Percentiles rank a stretch among this genome's conserved stretches.
These are phyloP conservation scores for Cynopterus brachyotis DNA, from an alignment of 2,113 vertebrate genomes.

Conservation along the genomic window DNA sequence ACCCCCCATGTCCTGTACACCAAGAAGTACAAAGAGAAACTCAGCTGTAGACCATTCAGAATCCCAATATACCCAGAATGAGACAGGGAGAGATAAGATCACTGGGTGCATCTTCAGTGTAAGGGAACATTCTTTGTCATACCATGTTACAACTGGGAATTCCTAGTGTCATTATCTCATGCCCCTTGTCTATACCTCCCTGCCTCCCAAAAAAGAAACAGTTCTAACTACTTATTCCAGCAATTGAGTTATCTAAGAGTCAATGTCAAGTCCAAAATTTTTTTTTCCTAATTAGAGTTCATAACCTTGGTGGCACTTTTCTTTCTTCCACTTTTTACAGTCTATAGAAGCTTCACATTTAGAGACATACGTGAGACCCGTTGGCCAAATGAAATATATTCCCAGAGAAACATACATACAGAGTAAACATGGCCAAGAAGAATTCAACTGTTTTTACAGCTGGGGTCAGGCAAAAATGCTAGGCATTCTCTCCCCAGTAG, in stretches of 20 bases:
- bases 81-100: not conserved
- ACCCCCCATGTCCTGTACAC: accelerated
- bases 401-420: not conserved
- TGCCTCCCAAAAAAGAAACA: not conserved
- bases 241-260: not conserved
- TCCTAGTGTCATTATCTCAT: not conserved
- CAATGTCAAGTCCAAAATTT: not conserved
- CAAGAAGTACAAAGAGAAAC: not conserved
- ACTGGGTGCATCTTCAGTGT: not conserved
- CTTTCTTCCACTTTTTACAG: not conserved
- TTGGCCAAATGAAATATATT: not conserved
- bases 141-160: too few species aligned
- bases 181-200: not conserved
- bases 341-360: not conserved
- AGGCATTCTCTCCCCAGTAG: not conserved
- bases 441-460: not conserved
- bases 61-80: not conserved
- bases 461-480: not conserved
- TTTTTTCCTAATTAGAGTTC: not conserved
- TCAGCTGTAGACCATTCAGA: not conserved
- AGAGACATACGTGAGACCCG: not conserved
- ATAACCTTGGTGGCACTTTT: not conserved
- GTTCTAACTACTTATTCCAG: not conserved
- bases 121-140: not conserved
- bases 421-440: not conserved